Percentiles rank a stretch among this genome's conserved stretches.
Evolutionary conservation across 2,888 invertebrate genomes (phyloP).

Genomic region (Laspeyria flexula): DNA sequence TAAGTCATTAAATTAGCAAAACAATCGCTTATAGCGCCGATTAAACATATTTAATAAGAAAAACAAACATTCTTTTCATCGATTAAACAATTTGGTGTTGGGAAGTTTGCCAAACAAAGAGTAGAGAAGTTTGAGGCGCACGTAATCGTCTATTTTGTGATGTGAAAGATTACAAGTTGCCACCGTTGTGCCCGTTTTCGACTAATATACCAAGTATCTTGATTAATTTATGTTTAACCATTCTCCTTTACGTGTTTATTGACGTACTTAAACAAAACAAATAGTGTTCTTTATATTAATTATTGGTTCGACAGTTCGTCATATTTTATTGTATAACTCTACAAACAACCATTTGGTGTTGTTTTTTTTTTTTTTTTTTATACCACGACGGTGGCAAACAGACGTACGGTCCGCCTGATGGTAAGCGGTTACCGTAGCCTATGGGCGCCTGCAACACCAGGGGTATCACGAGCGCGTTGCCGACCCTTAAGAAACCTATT

Average conservation of each 20-base stretch:
- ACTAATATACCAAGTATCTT: conserved; percentile 33
- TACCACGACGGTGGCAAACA: no score
- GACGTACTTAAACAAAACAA: background rate
- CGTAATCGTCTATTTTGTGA: conserved; percentile 53
- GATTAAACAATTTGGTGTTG: conserved; percentile 38
- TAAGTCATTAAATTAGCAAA: conserved; percentile 29
- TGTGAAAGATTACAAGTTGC: conserved; percentile 52
- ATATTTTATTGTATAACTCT: no score
- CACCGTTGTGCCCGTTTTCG: conserved; percentile 28
- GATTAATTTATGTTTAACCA: conserved; percentile 33
- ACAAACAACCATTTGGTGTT: no score
- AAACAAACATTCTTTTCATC: conserved; percentile 41
- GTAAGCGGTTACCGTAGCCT: no score
- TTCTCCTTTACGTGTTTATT: conserved; percentile 18
- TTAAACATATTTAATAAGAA: conserved; percentile 41
- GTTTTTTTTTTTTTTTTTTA: no score
- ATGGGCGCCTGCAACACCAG: no score
- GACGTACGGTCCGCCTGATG: no score
- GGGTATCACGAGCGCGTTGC: no score
- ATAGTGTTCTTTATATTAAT: background rate
- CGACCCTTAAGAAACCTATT: no score
- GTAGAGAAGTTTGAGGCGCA: conserved; percentile 37
- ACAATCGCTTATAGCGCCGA: conserved; percentile 30
- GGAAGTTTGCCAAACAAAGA: conserved; percentile 52
- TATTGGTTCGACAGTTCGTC: no score